Evolutionary conservation across 2,113 vertebrate genomes (phyloP).

Genomic region (Cyanistes caeruleus): DNA sequence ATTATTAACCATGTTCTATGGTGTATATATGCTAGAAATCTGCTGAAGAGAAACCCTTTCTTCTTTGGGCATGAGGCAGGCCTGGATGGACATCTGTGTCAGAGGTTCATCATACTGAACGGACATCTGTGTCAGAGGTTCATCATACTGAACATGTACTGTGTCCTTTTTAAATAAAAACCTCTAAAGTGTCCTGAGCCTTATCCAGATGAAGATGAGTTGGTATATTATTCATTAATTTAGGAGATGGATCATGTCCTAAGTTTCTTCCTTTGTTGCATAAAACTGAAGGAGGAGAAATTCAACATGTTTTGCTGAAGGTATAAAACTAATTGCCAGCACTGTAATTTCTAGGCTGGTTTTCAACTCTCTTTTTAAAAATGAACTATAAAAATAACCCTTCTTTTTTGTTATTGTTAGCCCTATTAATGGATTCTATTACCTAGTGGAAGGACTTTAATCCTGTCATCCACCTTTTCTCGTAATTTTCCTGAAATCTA

Average conservation of each 20-base stretch:
- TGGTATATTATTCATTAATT: neutral
- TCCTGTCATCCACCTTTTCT: neutral
- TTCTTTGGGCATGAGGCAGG: neutral
- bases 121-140: neutral
- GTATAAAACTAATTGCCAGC: conserved; percentile 41
- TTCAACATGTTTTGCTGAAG: neutral
- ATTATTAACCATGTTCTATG: neutral
- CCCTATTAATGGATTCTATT: conserved; percentile 38
- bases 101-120: neutral
- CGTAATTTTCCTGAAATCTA: conserved; percentile 64
- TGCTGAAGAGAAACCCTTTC: neutral
- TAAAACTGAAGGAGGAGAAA: conserved; percentile 1
- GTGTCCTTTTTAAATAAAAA: neutral
- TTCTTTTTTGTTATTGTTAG: conserved; percentile 38
- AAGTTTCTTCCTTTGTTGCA: neutral
- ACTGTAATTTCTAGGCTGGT: neutral
- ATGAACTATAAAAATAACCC: conserved; percentile 2
- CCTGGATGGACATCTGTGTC: neutral
- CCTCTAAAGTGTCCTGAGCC: neutral
- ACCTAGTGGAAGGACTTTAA: conserved; percentile 16
- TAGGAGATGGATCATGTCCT: neutral
- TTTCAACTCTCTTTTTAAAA: conserved; percentile 3
- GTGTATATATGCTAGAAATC: neutral
- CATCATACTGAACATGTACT: neutral
- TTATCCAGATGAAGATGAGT: neutral